Evolutionary conservation across 2,888 invertebrate species (phyloP).

Genomic region (Rugalucina vietnamica): DNA sequence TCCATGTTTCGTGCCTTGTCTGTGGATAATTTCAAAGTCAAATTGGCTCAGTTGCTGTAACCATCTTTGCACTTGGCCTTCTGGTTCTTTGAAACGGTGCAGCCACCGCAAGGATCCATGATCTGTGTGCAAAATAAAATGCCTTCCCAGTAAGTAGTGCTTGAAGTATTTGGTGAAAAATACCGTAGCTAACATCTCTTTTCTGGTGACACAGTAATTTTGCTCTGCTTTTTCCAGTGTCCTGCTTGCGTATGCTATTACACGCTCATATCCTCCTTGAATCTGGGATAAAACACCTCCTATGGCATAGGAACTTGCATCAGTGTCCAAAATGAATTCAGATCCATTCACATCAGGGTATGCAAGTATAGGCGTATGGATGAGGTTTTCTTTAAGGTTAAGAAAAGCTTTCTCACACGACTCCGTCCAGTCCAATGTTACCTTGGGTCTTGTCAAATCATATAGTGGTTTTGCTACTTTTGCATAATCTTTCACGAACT

Average conservation of each 20-base stretch:
- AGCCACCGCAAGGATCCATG: slow-evolving; percentile 59
- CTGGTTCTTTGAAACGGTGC: slow-evolving; percentile 47
- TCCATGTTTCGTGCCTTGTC: slow-evolving; percentile 40
- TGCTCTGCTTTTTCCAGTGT: slow-evolving; percentile 34
- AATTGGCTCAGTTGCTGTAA: slow-evolving; percentile 43
- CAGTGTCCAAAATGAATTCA: slow-evolving; percentile 60
- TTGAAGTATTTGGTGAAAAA: slow-evolving; percentile 61
- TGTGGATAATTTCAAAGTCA: slow-evolving; percentile 47
- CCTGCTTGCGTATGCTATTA: slow-evolving; percentile 55
- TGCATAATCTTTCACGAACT: slow-evolving; percentile 28
- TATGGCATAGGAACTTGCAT: slow-evolving; percentile 58
- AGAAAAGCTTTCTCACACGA: slow-evolving; percentile 37
- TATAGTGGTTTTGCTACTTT: slow-evolving; percentile 37
- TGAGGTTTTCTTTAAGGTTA: slow-evolving; percentile 21
- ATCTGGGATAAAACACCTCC: slow-evolving; percentile 61
- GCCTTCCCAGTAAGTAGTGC: slow-evolving; percentile 58
- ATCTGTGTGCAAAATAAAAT: slow-evolving; percentile 56
- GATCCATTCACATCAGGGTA: slow-evolving; percentile 45
- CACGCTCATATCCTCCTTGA: slow-evolving; percentile 57
- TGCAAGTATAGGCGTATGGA: slow-evolving; percentile 38
- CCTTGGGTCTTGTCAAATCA: slow-evolving; percentile 33
- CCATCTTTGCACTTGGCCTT: slow-evolving; percentile 53
- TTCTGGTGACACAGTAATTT: slow-evolving; percentile 53
- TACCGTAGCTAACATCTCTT: slow-evolving; percentile 59
- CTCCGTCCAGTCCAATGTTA: slow-evolving; percentile 38